Evolutionary conservation across 2,888 invertebrate species (phyloP).

Genomic region (Cylindroiulus punctatus): DNA sequence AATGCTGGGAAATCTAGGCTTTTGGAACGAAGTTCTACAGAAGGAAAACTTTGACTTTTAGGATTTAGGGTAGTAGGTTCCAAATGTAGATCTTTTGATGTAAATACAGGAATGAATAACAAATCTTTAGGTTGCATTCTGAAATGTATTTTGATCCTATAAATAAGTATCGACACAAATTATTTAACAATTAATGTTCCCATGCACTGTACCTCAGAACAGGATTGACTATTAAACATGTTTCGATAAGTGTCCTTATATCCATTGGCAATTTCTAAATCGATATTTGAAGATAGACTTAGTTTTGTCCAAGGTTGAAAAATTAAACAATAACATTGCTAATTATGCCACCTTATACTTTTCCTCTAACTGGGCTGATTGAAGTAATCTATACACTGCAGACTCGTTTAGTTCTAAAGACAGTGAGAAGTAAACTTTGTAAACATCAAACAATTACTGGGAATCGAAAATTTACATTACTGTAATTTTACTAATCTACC

Average conservation of each 20-base stretch:
- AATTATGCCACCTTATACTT: slow-evolving; percentile 23
- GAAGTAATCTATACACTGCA: not conserved
- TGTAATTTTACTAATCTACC: not conserved
- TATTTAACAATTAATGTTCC: not conserved
- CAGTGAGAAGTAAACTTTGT: not conserved
- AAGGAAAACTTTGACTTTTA: slow-evolving; percentile 49
- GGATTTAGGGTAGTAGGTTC: slow-evolving; percentile 44
- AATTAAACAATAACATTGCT: no score
- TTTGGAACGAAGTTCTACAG: slow-evolving; percentile 36
- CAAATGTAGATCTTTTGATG: not conserved
- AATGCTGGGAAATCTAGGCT: slow-evolving; percentile 14
- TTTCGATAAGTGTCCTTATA: slow-evolving; percentile 74
- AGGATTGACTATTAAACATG: slow-evolving; percentile 77
- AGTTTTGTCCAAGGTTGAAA: no score
- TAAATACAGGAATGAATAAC: slow-evolving; percentile 49
- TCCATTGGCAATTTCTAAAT: slow-evolving; percentile 72
- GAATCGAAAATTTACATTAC: not conserved
- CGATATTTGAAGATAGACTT: not conserved
- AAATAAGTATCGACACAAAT: not conserved
- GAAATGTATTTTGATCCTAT: not conserved
- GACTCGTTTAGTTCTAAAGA: slow-evolving; percentile 33
- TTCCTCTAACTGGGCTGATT: not conserved
- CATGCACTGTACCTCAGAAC: slow-evolving; percentile 63
- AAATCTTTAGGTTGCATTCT: slow-evolving; percentile 50
- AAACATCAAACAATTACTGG: not conserved